phyloP scores from a whole-genome alignment of 2,888 invertebrate species.

The Stomorhina lunata region DNA sequence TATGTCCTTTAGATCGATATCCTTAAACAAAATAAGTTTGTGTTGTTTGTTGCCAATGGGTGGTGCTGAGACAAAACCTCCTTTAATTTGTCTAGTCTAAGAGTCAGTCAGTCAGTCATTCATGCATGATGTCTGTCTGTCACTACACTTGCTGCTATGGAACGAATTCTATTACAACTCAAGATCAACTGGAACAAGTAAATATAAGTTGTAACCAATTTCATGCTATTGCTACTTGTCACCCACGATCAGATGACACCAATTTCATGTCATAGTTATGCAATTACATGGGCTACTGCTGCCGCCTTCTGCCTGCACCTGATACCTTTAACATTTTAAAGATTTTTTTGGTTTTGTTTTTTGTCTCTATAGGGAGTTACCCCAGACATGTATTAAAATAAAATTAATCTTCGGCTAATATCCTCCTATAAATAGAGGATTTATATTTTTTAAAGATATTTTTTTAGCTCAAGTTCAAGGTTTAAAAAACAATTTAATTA shows the following conservation, averaged over 20 bases:
- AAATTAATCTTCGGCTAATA: slow-evolving; percentile 13
- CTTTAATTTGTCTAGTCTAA: too few relatives aligned
- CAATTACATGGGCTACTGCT: slow-evolving; percentile 56
- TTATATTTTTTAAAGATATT: neutral
- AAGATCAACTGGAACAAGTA: neutral
- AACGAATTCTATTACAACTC: slow-evolving; percentile 1
- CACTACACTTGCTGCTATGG: neutral
- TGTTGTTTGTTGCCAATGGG: slow-evolving; percentile 55
- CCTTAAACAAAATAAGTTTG: slow-evolving; percentile 30
- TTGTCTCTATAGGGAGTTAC: slow-evolving; percentile 36
- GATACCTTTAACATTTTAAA: slow-evolving; percentile 10
- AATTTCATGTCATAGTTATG: slow-evolving; percentile 18
- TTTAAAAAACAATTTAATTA: slow-evolving; percentile 24
- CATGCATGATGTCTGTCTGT: neutral
- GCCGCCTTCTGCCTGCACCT: slow-evolving; percentile 36
- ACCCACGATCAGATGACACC: slow-evolving; percentile 28
- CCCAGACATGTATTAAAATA: slow-evolving; percentile 56
- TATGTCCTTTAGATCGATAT: slow-evolving; percentile 48
- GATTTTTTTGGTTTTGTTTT: neutral
- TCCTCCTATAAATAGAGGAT: neutral
- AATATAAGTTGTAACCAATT: slow-evolving; percentile 31
- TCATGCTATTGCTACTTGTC: slow-evolving; percentile 45
- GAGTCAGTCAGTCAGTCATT: slow-evolving; percentile 56
- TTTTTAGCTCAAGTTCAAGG: slow-evolving; percentile 57
- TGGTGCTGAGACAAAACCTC: slow-evolving; percentile 41